Base-by-base conservation (phyloP, 2,113 vertebrate genomes). In the Brachyhypopomus occidentalis region DNA sequence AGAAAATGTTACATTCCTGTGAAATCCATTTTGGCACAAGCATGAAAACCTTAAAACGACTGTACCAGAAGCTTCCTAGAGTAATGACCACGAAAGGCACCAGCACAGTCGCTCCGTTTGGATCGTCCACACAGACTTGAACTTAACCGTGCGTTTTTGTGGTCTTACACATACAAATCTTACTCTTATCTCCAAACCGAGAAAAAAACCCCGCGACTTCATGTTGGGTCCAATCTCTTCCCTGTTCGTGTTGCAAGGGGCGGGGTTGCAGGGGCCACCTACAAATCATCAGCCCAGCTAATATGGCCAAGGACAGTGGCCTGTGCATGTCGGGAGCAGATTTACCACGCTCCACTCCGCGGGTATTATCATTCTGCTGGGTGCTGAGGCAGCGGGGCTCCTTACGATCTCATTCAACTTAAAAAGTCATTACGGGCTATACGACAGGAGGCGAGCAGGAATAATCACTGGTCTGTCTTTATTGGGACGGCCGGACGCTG, bases 341-440 rank as follows among this genome's bases (percentile, higher is more conserved):
- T 90, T 82, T 90, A 85, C 82, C 25, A 56, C 25, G 45, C 27
- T 52, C 63, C 55, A 48, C 23, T 82, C 71, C 56, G 80, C 80
- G 72, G 75, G 86, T 88, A 88, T 89, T 88, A 89, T 89, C 80
- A 84, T 66, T 82, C 78, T 41, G 30, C 72, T 63, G 80, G 87
- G 64, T 82, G 86, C 91, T 90, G 85, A 91, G 75, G 83, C 86
- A 90, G 90, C 87, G 79, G 17, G 72, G 45, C 63, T 84, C 79
- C 67, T 88, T 84, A 87, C 75, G 83, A 87, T 87, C 87, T 84
- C 86, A 85, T 89, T 86, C 88, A 88, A 86, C 88, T 87, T 87
- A 86, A 89, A 84, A 88, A 86, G 80, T 77, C 88, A 90, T 91
- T 88, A 88, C 81, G 80, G 87, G 82, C 87, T 79, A 81, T 86